Base-by-base conservation (phyloP, 2,113 vertebrate genomes). In the Callorhinus ursinus region DNA sequence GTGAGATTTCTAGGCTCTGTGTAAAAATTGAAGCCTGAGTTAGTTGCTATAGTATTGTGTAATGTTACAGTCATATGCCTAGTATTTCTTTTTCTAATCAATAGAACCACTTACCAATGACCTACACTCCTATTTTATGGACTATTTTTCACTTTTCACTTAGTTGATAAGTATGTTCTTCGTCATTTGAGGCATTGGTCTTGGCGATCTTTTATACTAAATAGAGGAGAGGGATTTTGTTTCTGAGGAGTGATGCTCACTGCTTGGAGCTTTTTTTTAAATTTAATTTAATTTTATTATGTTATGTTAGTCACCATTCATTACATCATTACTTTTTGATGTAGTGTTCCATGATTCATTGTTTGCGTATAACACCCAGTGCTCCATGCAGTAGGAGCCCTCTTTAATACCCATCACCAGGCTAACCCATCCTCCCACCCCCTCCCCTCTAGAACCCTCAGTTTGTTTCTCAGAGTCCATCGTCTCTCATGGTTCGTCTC, bases 71-170 rank as follows among this genome's bases (percentile, higher is more conserved):
- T 79, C 28, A 82, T 14, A 2, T 28, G 13, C 57, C 36, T 85
- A 57, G 7, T 19, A 31, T 79, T 87, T 92, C 28, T 89, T 96
- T 81, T 46, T 51, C 36, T 42, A 85, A n/a, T 36, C 8, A 82
- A 36, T 16, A 82, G 36, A 86, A 42, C 16, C 31, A 84, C 36
- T 95, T 71, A 92, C 24, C 84, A 92, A 53, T 86, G 65, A 85
- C 22, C 4, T 71, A 59, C 22, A 13, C 1, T 87, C 49, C 26
- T 72, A 39, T 85, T 97, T 82, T 93, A 74, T 36, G 87, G 46
- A 93, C 63, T 76, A n/a, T 42, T 81, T 97, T 93, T 39, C 19
- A 72, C 57, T 77, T 87, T 83, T 91, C 14, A 83, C 53, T 96
- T 74, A 76, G 28, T 61, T 84, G 49, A 8, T 67, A 14, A 14